phyloP scores from a whole-genome alignment of 2,113 vertebrate species.

The Danio rerio region DNA sequence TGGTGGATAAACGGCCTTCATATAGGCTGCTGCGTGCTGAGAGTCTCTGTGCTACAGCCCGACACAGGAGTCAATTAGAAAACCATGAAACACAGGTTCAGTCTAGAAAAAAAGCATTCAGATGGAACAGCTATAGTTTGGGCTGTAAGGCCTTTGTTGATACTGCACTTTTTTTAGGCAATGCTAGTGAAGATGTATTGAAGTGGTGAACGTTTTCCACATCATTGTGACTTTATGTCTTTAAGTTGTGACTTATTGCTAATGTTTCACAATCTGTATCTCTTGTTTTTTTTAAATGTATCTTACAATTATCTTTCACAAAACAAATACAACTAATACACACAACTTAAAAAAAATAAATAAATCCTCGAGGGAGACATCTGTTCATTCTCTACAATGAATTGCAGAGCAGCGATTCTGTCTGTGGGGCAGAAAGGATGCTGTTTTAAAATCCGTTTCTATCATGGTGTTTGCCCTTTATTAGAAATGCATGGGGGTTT shows the following conservation, averaged over 20 bases:
- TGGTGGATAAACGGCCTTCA: slow-evolving; percentile 53
- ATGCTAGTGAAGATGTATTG: background rate
- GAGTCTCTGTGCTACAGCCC: slow-evolving; percentile 61
- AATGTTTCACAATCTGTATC: too few species aligned
- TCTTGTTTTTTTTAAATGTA: background rate
- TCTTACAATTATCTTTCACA: background rate
- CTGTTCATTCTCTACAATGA: slow-evolving; percentile 37
- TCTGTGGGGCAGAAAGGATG: slow-evolving; percentile 47
- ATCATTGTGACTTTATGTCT: background rate
- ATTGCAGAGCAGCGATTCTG: slow-evolving; percentile 57
- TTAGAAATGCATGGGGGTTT: slow-evolving; percentile 27
- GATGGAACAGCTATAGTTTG: background rate
- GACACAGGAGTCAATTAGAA: slow-evolving; percentile 66
- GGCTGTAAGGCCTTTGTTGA: background rate
- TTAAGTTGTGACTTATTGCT: background rate
- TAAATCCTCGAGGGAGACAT: slow-evolving; percentile 46
- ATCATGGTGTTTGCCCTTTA: slow-evolving; percentile 63
- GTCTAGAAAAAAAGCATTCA: background rate
- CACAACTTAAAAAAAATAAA: background rate
- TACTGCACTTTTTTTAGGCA: background rate
- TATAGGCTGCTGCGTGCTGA: slow-evolving; percentile 59
- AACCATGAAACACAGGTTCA: slow-evolving; percentile 43
- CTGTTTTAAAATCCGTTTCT: slow-evolving; percentile 47
- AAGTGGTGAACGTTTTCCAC: background rate
- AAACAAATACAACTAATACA: background rate